Evolutionary conservation across 2,888 invertebrate species (phyloP), one percentile per base, ranked within the genome.

Genomic region (Yponomeuta sedellus): DNA sequence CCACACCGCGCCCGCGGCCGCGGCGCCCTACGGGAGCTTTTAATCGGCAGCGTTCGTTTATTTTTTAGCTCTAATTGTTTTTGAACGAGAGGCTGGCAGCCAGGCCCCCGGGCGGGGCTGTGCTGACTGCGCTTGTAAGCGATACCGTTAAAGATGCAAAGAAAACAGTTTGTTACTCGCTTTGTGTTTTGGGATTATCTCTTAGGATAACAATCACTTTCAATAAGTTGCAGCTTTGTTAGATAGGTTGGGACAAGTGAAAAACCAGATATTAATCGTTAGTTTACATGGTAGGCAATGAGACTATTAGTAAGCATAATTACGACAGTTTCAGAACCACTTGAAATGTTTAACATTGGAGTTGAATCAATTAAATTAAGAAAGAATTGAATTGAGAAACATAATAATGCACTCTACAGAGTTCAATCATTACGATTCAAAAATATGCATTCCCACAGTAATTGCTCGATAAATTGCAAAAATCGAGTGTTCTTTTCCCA

Each of bases 11-110:
- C 87, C 84, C 80, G 80, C 73, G 80, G 82, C 80, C 74, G 69
- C 76, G 82, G 80, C 74, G 72, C 69, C 76, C 78, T 75, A 61
- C 34, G 58, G 67, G 64, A 66, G 64, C 28, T 61, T 64, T 28
- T 72, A 72, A 73, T 74, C 73, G 71, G 73, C 74, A 68, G 71
- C 72, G 76, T 78, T 75, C 76, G 77, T 78, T 80, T 74, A 72
- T 81, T 78, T 80, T 79, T 75, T 75, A 76, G 77, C 70, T 76
- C 78, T 88, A 87, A 88, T 90, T 88, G 88, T 89, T 89, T 85
- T 84, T 75, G 77, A 83, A 82, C 75, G 74, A 71, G 83, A 87
- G 87, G 86, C 77, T 79, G 83, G 80, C 79, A 76, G 82, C 74
- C 73, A 75, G 74, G 84, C 87, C 88, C 80, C 73, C 77, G 76